Base-by-base conservation (phyloP, 2,888 invertebrate genomes). In the Acanthosepion esculentum region DNA sequence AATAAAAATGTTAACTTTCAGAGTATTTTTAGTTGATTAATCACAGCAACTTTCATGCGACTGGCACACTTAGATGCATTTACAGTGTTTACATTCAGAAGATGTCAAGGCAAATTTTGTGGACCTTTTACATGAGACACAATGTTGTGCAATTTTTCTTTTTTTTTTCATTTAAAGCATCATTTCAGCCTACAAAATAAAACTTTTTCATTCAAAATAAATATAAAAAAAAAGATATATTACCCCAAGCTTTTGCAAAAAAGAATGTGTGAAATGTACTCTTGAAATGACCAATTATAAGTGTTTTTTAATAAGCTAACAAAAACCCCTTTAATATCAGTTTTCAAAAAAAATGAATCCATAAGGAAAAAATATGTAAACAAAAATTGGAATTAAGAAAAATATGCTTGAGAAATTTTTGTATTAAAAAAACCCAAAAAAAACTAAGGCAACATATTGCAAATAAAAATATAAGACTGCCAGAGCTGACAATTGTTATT, bases 41-140 rank as follows among this genome's bases (percentile, higher is more conserved):
- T n/a, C 78, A 78, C 78, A 78, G 78, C n/a, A 78, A 33, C n/a
- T 78, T 78, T 78, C 78, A 78, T 78, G 78, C 78, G n/a, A 78
- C 78, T 78, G n/a, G n/a, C 78, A 78, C 78, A 78, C 78, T 78
- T 78, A 78, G 78, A 78, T 78, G 78, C 78, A 78, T 78, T 78
- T 78, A 78, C 78, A 78, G 12, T 78, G n/a, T 78, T 78, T 78
- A 78, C n/a, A 78, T 78, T 78, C 78, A 78, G 78, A 78, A 78
- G n/a, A 78, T 78, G 78, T 78, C 78, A 78, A 78, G 29, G n/a
- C 29, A 29, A 78, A 78, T 78, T 78, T 78, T 78, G 78, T 29
- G 8, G n/a, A 29, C 78, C 78, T 10, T 78, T 53, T 78, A 78
- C 1, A 78, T 78, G 10, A 78, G 15, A n/a, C 78, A 78, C 78